A percentile compares a stretch with the other conserved stretches of the same genome.
These are phyloP conservation scores for Florisuga fusca DNA, from an alignment of 2,797 vertebrate genomes.

Conservation along the genomic window DNA sequence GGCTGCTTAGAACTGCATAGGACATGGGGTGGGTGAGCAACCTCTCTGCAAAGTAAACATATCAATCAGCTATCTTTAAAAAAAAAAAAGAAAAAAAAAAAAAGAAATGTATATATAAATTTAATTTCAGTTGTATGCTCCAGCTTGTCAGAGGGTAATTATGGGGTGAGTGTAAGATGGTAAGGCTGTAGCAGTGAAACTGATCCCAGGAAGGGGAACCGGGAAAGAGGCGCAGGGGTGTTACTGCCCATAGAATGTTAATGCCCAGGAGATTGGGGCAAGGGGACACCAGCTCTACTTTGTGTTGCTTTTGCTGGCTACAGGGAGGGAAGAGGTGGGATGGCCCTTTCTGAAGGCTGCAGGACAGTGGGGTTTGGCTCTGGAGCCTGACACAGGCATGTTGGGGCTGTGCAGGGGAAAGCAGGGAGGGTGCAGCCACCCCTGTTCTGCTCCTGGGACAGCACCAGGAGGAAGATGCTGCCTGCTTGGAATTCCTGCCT, in stretches of 20 bases:
- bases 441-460: not conserved
- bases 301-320: not conserved
- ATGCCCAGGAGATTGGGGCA: slow-evolving; percentile 56
- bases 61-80: slow-evolving; percentile 39
- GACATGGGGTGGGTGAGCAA: slow-evolving; percentile 3
- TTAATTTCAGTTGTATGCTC: slow-evolving; percentile 62
- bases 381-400: too few relatives aligned
- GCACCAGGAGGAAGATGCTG: not conserved
- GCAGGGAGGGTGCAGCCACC: not conserved
- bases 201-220: slow-evolving; percentile 43
- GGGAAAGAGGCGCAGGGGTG: slow-evolving; percentile 23
- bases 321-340: not conserved
- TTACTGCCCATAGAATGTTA: slow-evolving; percentile 71
- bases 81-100: not conserved
- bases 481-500: not conserved
- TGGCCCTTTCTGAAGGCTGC: slow-evolving; percentile 10
- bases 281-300: slow-evolving; percentile 6
- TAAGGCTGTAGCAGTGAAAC: slow-evolving; percentile 70
- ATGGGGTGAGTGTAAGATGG: slow-evolving; percentile 58
- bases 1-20: not conserved
- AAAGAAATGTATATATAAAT: not conserved
- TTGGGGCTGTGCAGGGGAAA: too few relatives aligned
- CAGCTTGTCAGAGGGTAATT: slow-evolving; percentile 75
- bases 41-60: slow-evolving; percentile 23
- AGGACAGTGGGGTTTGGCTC: not conserved